These are phyloP conservation scores for Callithrix jacchus DNA, from an alignment of 2,113 vertebrate genomes.

Conservation along the genomic window DNA sequence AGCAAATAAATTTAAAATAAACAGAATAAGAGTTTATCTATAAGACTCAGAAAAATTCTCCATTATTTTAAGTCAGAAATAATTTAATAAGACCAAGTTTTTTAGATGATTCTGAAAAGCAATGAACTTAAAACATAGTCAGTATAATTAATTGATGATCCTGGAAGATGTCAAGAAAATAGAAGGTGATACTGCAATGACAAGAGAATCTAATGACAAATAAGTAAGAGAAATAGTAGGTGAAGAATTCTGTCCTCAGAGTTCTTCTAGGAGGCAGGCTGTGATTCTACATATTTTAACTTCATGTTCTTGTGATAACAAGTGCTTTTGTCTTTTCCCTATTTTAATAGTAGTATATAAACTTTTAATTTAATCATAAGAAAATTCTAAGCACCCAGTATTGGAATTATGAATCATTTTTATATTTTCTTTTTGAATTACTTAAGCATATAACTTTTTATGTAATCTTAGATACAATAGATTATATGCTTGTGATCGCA, in stretches of 20 bases:
- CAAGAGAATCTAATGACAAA: background rate
- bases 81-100: slow-evolving; percentile 7
- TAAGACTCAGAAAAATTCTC: background rate
- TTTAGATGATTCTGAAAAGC: background rate
- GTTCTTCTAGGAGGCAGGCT: background rate
- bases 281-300: background rate
- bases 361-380: background rate
- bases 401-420: background rate
- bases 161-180: background rate
- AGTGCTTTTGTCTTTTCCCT: background rate
- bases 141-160: background rate
- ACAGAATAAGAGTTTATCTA: background rate
- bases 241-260: background rate
- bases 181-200: background rate
- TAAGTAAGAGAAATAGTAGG: background rate
- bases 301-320: background rate
- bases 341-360: background rate
- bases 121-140: background rate
- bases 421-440: background rate
- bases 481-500: background rate
- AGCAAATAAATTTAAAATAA: background rate
- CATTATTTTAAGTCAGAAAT: slow-evolving; percentile 19
- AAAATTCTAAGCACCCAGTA: background rate
- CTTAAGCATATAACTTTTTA: background rate
- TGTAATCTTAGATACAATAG: background rate